Base-by-base conservation (phyloP, 2,888 invertebrate species). In the Eutolmus rufibarbis region DNA sequence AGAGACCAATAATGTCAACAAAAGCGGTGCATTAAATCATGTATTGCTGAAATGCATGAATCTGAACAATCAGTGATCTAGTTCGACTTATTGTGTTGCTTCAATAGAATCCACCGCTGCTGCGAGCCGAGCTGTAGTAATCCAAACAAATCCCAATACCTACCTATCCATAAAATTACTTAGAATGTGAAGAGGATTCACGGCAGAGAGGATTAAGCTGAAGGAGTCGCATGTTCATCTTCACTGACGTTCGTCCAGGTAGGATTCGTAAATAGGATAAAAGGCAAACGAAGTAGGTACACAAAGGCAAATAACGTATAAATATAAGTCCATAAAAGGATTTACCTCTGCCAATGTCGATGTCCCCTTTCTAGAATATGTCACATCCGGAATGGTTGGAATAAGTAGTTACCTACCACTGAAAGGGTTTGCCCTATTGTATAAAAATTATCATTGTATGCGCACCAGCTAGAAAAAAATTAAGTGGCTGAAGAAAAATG, bases 171-270 rank as follows among this genome's bases (percentile, higher is more conserved):
- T 79, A 46, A 79, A 79, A 79, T 79, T 46, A 46, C 46, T 87
- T 28, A 74, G 77, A 86, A 87, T 77, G 86, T 78, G 86, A 86
- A 86, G 34, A 76, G 85, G 78, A 84, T 78, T 57, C 66, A 79
- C 79, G 57, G 74, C 37, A 86, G 87, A 87, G 57, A 74, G 86
- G 87, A 87, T 87, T 87, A 87, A 84, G 82, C 79, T 78, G 87
- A 87, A 87, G 86, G 86, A 86, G 51, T 51, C 86, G 82, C 86
- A 37, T 77, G 86, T 77, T 87, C 79, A 84, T 66, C 84, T 79
- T 9, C 23, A 9, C 40, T 43, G 46, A 79, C 28, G 43, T 8
- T 23, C 46, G 19, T 14, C 79, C 79, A 79, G 46, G 79, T 79
- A 43, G n/a, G 46, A 74, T 19, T 19, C 1, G 43, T 51, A 46